These are phyloP conservation scores for Onychomys leucogaster DNA, from an alignment of 2,797 vertebrate genomes.

Conservation along the genomic window DNA sequence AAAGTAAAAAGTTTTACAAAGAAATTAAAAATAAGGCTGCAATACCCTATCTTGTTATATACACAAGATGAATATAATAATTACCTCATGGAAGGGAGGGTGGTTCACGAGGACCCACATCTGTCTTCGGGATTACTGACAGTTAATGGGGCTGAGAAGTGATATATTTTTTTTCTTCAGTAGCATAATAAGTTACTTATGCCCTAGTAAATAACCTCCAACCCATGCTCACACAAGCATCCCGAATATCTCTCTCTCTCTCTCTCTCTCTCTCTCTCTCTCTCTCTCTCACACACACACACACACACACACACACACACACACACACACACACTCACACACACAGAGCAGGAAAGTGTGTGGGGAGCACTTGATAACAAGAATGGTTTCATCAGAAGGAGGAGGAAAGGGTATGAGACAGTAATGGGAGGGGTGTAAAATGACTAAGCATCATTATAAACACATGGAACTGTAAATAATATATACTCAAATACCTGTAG, in stretches of 20 bases:
- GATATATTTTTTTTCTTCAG: neutral
- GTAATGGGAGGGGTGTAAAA: neutral
- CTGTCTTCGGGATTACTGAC: neutral
- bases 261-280: neutral
- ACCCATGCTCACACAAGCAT: neutral
- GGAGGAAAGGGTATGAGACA: neutral
- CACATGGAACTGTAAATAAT: neutral
- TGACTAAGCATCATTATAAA: neutral
- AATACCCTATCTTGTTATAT: neutral
- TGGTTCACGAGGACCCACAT: neutral
- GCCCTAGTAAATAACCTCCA: neutral
- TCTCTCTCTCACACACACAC: neutral
- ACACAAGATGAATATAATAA: neutral
- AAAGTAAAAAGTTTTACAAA: neutral
- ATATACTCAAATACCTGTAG: neutral
- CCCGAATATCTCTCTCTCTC: neutral
- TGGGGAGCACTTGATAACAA: neutral
- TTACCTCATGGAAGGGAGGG: neutral
- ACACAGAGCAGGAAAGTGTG: too few species aligned
- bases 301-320: neutral
- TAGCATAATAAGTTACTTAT: neutral
- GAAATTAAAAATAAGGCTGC: neutral
- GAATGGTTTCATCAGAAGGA: neutral
- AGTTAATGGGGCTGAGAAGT: neutral
- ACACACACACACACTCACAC: neutral